phyloP scores from a whole-genome alignment of 2,888 invertebrate species.

The Macrosiphum euphorbiae region DNA sequence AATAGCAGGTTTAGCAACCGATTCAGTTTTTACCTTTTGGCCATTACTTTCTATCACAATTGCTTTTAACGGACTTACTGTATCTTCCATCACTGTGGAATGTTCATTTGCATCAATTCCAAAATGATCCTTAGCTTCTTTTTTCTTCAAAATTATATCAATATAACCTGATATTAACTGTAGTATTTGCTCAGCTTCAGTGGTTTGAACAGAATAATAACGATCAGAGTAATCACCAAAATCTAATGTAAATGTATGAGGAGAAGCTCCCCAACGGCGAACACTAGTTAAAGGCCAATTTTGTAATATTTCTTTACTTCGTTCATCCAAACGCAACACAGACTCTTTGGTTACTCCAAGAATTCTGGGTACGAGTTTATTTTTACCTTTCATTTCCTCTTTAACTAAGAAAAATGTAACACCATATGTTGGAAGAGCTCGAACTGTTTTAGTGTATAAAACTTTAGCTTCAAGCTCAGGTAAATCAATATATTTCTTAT shows the following conservation, averaged over 20 bases:
- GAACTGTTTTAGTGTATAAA: slow-evolving; percentile 93
- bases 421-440: slow-evolving; percentile 96
- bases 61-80: slow-evolving; percentile 92
- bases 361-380: slow-evolving; percentile 95
- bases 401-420: slow-evolving; percentile 99
- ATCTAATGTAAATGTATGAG: slow-evolving; percentile 98
- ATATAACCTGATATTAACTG: slow-evolving; percentile 99
- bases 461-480: slow-evolving; percentile 97
- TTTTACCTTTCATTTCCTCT: slow-evolving; percentile 99
- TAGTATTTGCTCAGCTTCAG: slow-evolving; percentile 98
- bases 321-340: slow-evolving; percentile 97
- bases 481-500: slow-evolving; percentile 83
- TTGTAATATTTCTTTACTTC: slow-evolving; percentile 96
- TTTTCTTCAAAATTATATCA: slow-evolving; percentile 98
- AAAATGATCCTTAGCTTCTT: slow-evolving; percentile 95
- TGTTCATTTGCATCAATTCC: slow-evolving; percentile 99
- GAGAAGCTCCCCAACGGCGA: slow-evolving; percentile 96
- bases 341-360: slow-evolving; percentile 99
- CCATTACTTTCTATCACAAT: slow-evolving; percentile 91
- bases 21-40: slow-evolving; percentile 88
- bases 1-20: slow-evolving; percentile 94
- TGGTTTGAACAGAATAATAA: slow-evolving; percentile 99
- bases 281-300: slow-evolving; percentile 98
- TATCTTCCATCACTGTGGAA: slow-evolving; percentile 98
- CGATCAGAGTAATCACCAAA: slow-evolving; percentile 99